These are phyloP conservation scores for Scopus umbretta DNA, from an alignment of 2,113 vertebrate genomes.

Conservation along the genomic window DNA sequence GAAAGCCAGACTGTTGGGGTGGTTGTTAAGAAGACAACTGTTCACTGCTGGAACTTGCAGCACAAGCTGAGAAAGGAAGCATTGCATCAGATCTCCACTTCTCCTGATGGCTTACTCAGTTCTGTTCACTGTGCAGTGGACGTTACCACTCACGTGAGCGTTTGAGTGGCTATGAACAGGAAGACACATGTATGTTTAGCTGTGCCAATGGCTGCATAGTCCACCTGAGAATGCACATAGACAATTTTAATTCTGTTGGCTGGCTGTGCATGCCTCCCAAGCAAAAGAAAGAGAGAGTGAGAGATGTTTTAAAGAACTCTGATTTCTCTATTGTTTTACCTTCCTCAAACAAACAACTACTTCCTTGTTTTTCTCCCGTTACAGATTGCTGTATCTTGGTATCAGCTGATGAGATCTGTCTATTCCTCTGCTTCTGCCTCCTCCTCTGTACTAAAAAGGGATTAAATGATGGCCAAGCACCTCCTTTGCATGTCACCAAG, in stretches of 20 bases:
- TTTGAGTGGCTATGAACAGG: not conserved
- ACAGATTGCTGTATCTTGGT: not conserved
- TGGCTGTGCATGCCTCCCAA: not conserved
- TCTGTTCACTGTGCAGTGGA: not conserved
- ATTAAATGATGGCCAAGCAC: not conserved
- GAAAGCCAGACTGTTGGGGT: not conserved
- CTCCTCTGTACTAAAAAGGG: not conserved
- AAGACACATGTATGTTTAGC: rapidly evolving
- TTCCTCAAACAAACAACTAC: not conserved
- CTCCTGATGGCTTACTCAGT: not conserved
- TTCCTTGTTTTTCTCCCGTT: not conserved
- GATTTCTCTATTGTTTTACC: not conserved
- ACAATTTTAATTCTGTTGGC: not conserved
- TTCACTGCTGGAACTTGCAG: not conserved
- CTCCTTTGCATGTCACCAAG: not conserved
- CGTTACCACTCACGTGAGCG: not conserved
- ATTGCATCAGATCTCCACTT: not conserved
- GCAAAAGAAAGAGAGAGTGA: not conserved
- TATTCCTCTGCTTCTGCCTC: not conserved
- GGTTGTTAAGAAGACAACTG: not conserved
- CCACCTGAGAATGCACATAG: not conserved
- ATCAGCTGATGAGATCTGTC: not conserved
- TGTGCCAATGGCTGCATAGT: not conserved
- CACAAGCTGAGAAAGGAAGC: not conserved
- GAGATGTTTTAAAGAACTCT: not conserved